Percentiles rank a stretch among this genome's conserved stretches.
phyloP scores from a whole-genome alignment of 1,140 invertebrate genomes.

The Liolophura sinensis region DNA sequence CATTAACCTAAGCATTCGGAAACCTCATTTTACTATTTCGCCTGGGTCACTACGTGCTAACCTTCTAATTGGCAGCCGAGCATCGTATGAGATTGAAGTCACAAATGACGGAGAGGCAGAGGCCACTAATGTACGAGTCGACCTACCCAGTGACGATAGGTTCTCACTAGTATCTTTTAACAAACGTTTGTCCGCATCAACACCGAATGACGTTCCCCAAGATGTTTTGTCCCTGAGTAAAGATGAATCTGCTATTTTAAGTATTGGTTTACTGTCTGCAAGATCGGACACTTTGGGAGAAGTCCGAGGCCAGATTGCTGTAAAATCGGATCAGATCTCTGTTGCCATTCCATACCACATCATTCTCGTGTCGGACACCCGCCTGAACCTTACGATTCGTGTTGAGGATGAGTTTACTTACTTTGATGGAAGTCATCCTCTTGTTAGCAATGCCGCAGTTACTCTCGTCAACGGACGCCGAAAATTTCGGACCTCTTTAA shows the following conservation, averaged over 20 bases:
- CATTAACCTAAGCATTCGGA: conserved; percentile 10
- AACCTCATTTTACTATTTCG: conserved; percentile 7
- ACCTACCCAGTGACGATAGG: conserved; percentile 15
- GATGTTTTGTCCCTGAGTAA: conserved; percentile 9
- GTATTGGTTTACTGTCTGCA: conserved; percentile 2
- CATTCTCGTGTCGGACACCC: conserved; percentile 12
- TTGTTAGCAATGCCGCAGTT: conserved; percentile 20
- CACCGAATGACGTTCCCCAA: neutral
- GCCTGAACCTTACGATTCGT: conserved; percentile 23
- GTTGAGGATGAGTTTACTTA: conserved; percentile 35
- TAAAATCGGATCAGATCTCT: conserved; percentile 11
- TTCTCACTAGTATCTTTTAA: conserved; percentile 20
- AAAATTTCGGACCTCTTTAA: neutral
- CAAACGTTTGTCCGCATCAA: neutral
- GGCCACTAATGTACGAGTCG: conserved; percentile 16
- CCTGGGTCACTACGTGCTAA: conserved; percentile 9
- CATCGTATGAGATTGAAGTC: conserved; percentile 16
- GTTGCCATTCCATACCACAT: conserved; percentile 14
- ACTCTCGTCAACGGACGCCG: conserved; percentile 10
- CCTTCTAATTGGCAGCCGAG: conserved; percentile 5
- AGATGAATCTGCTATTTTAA: conserved; percentile 13
- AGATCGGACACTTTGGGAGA: conserved; percentile 12
- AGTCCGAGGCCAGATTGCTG: conserved; percentile 14
- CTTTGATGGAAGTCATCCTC: conserved; percentile 22
- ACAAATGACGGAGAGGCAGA: conserved; percentile 20